phyloP scores from a whole-genome alignment of 2,888 invertebrate genomes.

The Erynnis tages region DNA sequence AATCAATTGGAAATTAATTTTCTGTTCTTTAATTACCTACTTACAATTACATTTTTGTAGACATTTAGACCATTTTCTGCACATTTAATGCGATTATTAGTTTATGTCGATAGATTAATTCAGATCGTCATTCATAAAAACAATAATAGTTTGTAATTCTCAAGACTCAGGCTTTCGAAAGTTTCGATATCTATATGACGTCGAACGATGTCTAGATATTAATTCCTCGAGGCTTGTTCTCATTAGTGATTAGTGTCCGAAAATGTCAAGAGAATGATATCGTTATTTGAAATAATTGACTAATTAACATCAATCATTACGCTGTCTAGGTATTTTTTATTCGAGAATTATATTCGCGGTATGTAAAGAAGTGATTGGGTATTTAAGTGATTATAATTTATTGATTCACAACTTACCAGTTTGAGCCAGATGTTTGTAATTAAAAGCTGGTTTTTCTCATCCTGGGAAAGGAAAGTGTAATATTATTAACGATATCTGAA shows the following conservation, averaged over 20 bases:
- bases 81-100: too few relatives aligned
- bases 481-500: neutral
- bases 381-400: constrained; percentile 1
- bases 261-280: constrained; percentile 10
- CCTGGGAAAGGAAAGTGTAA: constrained; percentile 83
- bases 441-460: constrained; percentile 98
- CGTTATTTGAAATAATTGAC: neutral
- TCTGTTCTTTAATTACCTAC: too few relatives aligned
- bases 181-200: too few relatives aligned
- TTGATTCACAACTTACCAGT: constrained; percentile 86
- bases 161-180: too few relatives aligned
- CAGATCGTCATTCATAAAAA: too few relatives aligned
- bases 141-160: too few relatives aligned
- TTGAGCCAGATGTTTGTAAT: constrained; percentile 98
- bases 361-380: neutral
- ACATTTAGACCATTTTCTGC: too few relatives aligned
- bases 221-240: constrained; percentile 1
- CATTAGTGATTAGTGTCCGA: constrained; percentile 13
- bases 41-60: too few relatives aligned
- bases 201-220: neutral
- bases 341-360: constrained; percentile 7
- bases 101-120: too few relatives aligned
- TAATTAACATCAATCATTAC: constrained; percentile 12
- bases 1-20: too few relatives aligned
- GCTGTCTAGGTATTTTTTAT: neutral